Evolutionary conservation across 2,797 vertebrate species (phyloP).

Genomic region (Erethizon dorsatum): DNA sequence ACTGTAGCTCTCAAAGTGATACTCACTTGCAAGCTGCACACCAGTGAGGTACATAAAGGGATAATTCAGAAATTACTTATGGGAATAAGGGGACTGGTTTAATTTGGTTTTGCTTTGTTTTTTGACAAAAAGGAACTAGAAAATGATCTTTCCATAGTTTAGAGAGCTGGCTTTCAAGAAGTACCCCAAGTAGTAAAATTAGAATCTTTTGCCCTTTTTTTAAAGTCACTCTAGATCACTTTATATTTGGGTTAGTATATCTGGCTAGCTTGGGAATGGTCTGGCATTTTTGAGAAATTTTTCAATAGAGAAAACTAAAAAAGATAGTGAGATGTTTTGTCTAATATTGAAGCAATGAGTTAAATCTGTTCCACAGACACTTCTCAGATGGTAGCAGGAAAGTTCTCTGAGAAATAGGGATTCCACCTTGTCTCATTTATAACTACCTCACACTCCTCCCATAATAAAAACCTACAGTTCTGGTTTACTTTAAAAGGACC

Average conservation of each 20-base stretch:
- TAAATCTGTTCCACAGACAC: neutral
- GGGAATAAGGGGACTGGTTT: constrained; percentile 80
- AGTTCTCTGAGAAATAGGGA: constrained; percentile 42
- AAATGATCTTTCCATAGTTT: constrained; percentile 75
- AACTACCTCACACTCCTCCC: neutral
- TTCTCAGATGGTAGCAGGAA: neutral
- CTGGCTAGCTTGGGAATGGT: neutral
- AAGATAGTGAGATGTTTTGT: neutral
- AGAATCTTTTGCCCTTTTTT: neutral
- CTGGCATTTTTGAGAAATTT: neutral
- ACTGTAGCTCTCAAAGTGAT: constrained; percentile 71
- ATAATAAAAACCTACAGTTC: constrained; percentile 33
- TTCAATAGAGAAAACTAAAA: neutral
- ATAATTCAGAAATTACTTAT: constrained; percentile 85
- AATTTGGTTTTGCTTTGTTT: constrained; percentile 79
- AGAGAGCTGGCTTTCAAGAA: constrained; percentile 34
- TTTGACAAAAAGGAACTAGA: constrained; percentile 76
- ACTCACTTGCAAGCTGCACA: constrained; percentile 70
- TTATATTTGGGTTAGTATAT: constrained; percentile 43
- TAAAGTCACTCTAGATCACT: constrained; percentile 33
- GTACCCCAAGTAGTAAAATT: neutral
- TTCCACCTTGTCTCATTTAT: constrained; percentile 7
- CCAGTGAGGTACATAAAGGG: constrained; percentile 73
- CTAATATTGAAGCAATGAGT: neutral
- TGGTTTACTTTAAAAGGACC: constrained; percentile 23